Conservation (phyloP, 2,888 invertebrate species). For the Lasioglossum malachurum region DNA sequence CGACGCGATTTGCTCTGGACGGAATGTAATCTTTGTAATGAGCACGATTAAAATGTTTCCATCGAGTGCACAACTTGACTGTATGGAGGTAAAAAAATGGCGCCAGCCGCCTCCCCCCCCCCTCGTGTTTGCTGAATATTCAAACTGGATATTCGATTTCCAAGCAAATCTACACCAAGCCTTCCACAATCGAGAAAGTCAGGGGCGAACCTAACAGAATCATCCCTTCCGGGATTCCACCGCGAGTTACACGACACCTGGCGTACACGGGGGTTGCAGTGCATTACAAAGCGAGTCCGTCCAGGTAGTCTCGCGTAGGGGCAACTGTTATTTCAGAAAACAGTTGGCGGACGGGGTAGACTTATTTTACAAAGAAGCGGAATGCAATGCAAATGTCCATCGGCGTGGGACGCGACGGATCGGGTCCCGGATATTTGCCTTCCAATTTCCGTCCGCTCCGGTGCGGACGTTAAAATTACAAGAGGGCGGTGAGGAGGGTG, state of each 20-base stretch:
- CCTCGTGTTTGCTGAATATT: neutral
- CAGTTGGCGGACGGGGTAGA: neutral
- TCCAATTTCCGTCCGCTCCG: constrained; percentile 22
- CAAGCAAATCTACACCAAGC: neutral
- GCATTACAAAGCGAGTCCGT: neutral
- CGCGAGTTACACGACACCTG: constrained; percentile 1
- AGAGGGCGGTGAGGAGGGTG: neutral
- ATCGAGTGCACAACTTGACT: too few relatives aligned
- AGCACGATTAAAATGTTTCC: neutral
- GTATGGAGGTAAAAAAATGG: too few relatives aligned
- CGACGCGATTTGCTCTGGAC: neutral
- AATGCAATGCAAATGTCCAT: constrained; percentile 17
- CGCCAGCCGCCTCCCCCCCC: too few relatives aligned
- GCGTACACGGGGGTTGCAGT: neutral
- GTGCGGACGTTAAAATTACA: constrained; percentile 31
- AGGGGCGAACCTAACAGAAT: neutral
- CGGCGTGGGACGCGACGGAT: neutral
- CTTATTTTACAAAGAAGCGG: constrained; percentile 14
- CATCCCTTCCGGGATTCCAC: neutral
- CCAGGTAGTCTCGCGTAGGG: neutral
- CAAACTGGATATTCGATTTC: neutral
- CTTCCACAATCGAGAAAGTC: neutral
- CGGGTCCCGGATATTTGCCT: constrained; percentile 16
- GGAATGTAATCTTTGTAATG: neutral
- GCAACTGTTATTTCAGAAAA: constrained; percentile 15